phyloP scores from a whole-genome alignment of 2,797 vertebrate genomes.

The Mormyrus proboscirostris region DNA sequence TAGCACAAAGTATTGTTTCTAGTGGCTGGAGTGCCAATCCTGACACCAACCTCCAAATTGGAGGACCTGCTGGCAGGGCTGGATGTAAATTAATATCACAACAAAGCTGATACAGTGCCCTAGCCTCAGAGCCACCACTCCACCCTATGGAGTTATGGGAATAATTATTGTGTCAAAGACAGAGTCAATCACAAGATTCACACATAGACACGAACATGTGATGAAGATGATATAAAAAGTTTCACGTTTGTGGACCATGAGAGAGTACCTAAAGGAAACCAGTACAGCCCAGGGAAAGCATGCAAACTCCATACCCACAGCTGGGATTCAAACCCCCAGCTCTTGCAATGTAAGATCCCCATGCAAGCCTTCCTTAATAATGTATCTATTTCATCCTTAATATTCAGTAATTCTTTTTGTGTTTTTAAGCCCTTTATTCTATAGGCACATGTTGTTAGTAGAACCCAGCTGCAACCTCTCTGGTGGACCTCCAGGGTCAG shows the following conservation, averaged over 20 bases:
- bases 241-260: background rate
- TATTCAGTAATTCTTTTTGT: background rate
- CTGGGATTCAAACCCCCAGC: background rate
- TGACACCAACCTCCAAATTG: background rate
- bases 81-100: background rate
- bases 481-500: background rate
- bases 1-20: too few relatives aligned
- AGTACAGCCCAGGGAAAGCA: background rate
- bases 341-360: background rate
- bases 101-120: background rate
- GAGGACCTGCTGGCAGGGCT: background rate
- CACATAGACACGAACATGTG: background rate
- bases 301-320: background rate
- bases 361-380: background rate
- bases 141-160: too few relatives aligned
- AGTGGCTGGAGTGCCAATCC: background rate
- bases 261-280: background rate
- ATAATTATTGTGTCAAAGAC: too few relatives aligned
- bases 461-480: background rate
- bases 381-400: background rate
- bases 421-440: background rate
- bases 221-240: background rate
- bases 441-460: background rate
- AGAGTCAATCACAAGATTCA: background rate
- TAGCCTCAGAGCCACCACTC: too few relatives aligned